A percentile compares a stretch with the other conserved stretches of the same genome.
phyloP scores from a whole-genome alignment of 2,797 vertebrate genomes.

The Tangara arthus region DNA sequence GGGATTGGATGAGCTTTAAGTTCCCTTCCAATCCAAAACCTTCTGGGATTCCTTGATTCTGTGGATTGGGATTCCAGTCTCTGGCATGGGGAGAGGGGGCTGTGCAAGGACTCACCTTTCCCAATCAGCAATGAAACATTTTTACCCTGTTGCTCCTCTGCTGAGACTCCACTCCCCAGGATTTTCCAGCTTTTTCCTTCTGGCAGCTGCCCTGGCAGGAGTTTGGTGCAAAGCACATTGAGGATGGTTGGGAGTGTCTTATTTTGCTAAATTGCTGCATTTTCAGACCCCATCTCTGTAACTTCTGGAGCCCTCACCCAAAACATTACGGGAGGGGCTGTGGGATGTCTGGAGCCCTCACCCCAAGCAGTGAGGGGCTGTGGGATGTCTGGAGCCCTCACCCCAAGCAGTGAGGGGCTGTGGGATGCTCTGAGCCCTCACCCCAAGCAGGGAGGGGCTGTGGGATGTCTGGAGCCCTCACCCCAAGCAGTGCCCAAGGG shows the following conservation, averaged over 20 bases:
- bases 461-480: too few relatives aligned
- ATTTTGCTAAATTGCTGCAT: not conserved
- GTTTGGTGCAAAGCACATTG: not conserved
- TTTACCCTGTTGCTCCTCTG: not conserved
- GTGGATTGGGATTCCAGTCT: not conserved
- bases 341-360: not conserved
- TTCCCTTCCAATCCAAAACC: not conserved
- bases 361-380: not conserved
- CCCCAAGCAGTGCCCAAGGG: too few relatives aligned
- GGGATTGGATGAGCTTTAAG: not conserved
- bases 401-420: not conserved
- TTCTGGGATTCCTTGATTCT: not conserved
- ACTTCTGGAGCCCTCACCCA: not conserved
- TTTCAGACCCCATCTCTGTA: not conserved
- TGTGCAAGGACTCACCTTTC: not conserved
- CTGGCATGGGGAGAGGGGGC: not conserved
- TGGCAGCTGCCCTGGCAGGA: not conserved
- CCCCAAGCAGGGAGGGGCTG: too few relatives aligned
- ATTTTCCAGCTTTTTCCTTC: not conserved
- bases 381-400: not conserved
- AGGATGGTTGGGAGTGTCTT: not conserved
- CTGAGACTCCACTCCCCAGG: not conserved
- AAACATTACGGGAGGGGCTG: not conserved
- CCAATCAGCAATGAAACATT: not conserved
- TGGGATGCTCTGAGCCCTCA: not conserved